Evolutionary conservation across 2,888 invertebrate species (phyloP).

Genomic region (Autographa gamma): DNA sequence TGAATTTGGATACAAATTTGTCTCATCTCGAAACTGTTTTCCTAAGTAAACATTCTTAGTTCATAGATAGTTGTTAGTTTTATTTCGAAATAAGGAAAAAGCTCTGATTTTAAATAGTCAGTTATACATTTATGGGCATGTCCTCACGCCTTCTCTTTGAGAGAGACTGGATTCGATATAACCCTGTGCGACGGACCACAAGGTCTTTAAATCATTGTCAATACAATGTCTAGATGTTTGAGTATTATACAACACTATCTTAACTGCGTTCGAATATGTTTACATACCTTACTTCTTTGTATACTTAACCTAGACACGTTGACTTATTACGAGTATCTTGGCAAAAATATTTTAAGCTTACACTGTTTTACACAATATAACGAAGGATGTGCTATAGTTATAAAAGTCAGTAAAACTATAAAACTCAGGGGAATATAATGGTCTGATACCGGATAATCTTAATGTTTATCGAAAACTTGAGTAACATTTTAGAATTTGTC

Average conservation of each 20-base stretch:
- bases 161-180: neutral
- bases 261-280: neutral
- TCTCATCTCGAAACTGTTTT: neutral
- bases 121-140: neutral
- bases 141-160: neutral
- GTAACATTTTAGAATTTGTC: too few species aligned
- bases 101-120: neutral
- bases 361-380: constrained; percentile 6
- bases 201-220: neutral
- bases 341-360: neutral
- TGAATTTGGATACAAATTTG: neutral
- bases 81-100: neutral
- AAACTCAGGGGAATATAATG: too few species aligned
- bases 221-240: neutral
- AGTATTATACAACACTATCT: too few species aligned
- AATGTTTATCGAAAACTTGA: too few species aligned
- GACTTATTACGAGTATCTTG: too few species aligned
- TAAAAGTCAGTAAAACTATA: neutral
- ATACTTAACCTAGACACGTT: neutral
- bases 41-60: neutral
- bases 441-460: too few species aligned
- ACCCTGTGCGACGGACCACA: neutral
- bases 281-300: neutral
- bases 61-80: neutral
- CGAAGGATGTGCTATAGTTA: constrained; percentile 15